A percentile compares a stretch with the other conserved stretches of the same genome.
Evolutionary conservation across 1,140 invertebrate species (phyloP).

Genomic region (Nylanderia fulva): DNA sequence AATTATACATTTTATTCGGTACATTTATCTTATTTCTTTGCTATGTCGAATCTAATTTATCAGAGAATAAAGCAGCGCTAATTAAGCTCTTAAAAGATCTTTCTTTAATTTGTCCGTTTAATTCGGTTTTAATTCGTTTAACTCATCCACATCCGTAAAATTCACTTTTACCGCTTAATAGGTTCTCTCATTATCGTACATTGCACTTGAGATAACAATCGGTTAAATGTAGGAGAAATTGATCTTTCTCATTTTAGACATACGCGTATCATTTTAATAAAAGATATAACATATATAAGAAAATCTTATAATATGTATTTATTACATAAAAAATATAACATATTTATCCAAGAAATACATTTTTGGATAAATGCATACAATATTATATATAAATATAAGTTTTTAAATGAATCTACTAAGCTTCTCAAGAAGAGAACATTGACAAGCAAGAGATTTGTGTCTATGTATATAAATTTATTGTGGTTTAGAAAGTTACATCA

Average conservation of each 20-base stretch:
- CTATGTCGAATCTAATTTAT: conserved; percentile 15
- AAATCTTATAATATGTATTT: too few relatives aligned
- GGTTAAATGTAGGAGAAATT: not conserved
- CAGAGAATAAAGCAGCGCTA: conserved; percentile 39
- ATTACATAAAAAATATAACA: not conserved
- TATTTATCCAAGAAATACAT: not conserved
- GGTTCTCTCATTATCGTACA: conserved; percentile 24
- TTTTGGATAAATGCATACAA: not conserved
- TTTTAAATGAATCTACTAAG: not conserved
- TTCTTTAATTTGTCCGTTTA: conserved; percentile 35
- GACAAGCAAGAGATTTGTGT: not conserved
- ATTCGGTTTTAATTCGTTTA: conserved; percentile 30
- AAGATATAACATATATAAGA: too few relatives aligned
- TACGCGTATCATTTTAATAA: too few relatives aligned
- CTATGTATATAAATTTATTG: conserved; percentile 3
- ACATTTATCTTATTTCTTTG: conserved; percentile 12
- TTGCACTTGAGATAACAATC: conserved; percentile 27
- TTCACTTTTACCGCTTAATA: conserved; percentile 30
- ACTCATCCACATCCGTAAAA: conserved; percentile 30
- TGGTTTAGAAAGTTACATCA: conserved; percentile 58
- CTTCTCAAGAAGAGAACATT: not conserved
- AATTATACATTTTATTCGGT: not conserved
- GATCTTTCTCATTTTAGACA: not conserved
- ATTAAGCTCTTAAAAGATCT: conserved; percentile 19
- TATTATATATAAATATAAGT: not conserved